A percentile compares a stretch with the other conserved stretches of the same genome.
These are phyloP conservation scores for Malurus cyaneus DNA, from an alignment of 2,113 vertebrate genomes.

Conservation along the genomic window DNA sequence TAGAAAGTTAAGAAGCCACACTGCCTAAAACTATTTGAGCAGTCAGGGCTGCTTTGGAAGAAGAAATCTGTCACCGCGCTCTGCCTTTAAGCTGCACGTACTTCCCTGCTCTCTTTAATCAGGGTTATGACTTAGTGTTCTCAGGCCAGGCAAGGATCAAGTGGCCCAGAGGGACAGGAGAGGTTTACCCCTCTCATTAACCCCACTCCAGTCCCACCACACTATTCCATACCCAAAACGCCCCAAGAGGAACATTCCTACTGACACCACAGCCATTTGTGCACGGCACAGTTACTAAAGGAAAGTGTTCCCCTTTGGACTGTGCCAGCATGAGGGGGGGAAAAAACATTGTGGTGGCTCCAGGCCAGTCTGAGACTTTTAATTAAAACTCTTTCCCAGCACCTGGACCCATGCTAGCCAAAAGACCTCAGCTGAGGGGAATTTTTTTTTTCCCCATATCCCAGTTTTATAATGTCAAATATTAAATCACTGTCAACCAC, in stretches of 20 bases:
- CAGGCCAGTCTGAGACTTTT: neutral
- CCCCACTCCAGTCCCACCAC: neutral
- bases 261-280: neutral
- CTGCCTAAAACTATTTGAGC: fast-evolving
- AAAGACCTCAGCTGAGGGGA: neutral
- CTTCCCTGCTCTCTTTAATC: neutral
- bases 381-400: conserved; percentile 5
- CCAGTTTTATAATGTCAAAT: neutral
- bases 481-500: neutral
- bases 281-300: neutral
- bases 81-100: neutral
- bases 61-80: fast-evolving
- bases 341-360: neutral
- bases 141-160: neutral
- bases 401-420: neutral
- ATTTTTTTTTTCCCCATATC: neutral
- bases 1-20: neutral
- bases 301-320: neutral
- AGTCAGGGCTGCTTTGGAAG: neutral
- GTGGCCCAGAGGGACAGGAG: neutral
- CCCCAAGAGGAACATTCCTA: neutral
- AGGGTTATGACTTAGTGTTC: neutral
- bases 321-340: neutral
- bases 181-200: neutral
- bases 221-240: neutral